Evolutionary conservation across 1,140 invertebrate species (phyloP), one percentile per base, ranked within the genome.

Genomic region (Caenorhabditis brenneri): DNA sequence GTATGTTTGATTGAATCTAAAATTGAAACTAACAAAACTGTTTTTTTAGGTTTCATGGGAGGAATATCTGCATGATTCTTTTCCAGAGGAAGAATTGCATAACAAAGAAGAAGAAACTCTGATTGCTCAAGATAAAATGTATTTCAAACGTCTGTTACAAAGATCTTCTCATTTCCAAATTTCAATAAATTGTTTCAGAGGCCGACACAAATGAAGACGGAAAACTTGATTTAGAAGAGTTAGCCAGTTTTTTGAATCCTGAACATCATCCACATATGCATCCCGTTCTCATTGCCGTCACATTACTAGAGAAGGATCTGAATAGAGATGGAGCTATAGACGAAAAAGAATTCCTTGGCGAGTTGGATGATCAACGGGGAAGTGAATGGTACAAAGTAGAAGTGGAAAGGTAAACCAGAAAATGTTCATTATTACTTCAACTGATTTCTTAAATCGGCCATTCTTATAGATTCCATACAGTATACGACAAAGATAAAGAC

Each of bases 321-420:
- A 60, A 81, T 81, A 53, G 80, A 27, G 80, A 81, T 60, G 80
- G 80, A 81, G 80, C 80, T 9, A 81, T 81, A 10, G 49, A 53
- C 7, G 49, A 55, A 15, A 81, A 81, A 27, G 80, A 81, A 42
- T 81, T 58, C n/a, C 22, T 81, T 6, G 80, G 80, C 58, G 80
- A 81, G 19, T 12, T 81, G 19, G 53, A 24, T 46, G 80, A 81
- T 24, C 49, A 60, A 29, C 33, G 31, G 42, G 49, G 36, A 24
- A 55, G 48, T 42, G 80, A 81, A 42, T 81, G 80, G 80, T 81
- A 81, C 31, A 81, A 81, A 42, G 80, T 81, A 16, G 80, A 81
- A 15, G 51, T 42, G 3, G 80, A 81, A 42, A 31, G 80, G 51
- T 81, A 19, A 74, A 12, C 5, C 39, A 42, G 5, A 6, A 12